Evolutionary conservation across 2,888 invertebrate genomes (phyloP), one percentile per base, ranked within the genome.

Genomic region (Philopedon plagiatum): DNA sequence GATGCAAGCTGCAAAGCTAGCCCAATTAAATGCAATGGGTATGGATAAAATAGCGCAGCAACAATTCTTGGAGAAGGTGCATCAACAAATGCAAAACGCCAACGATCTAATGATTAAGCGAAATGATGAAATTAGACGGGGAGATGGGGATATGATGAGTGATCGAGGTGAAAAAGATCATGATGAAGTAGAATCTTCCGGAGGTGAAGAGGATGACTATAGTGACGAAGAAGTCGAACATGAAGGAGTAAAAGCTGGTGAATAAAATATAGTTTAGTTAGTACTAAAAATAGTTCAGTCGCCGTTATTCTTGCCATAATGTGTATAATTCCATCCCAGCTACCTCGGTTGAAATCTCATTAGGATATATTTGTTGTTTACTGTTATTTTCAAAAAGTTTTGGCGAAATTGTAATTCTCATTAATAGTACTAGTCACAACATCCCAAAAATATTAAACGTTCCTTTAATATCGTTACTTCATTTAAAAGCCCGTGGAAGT

Each of bases 1-100:
- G 1, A 88, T 88, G 0, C 89, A 92, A 78, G 93, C 94, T 3
- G 89, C 92, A 77, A 94, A 94, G 85, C 87, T 94, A 84, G 93
- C 93, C 21, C 94, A 94, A 79, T 87, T 94, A 84, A 92, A 90
- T 81, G 92, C 92, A 4, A 88, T 91, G 87, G 87, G 89, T 1
- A 74, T 85, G 77, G 85, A 85, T 68, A 86, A 86, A 69, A 81
- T 81, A 9, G 81, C 83, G 54, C 90, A 90, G 82, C 90, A 90
- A 80, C 89, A 90, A 78, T 90, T 89, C 82, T 82, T 90, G 67
- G 90, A 90, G 78, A 90, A 90, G 82, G 71, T 75, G 71, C 73
- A 73, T 26, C 87, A 90, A 57, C 90, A 90, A 83, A 87, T 88
- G 67, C 89, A 89, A 67, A 87, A 82, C 78, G 87, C 88, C 80